Base-by-base conservation (phyloP, 2,888 invertebrate genomes). In the Thecophora atra region DNA sequence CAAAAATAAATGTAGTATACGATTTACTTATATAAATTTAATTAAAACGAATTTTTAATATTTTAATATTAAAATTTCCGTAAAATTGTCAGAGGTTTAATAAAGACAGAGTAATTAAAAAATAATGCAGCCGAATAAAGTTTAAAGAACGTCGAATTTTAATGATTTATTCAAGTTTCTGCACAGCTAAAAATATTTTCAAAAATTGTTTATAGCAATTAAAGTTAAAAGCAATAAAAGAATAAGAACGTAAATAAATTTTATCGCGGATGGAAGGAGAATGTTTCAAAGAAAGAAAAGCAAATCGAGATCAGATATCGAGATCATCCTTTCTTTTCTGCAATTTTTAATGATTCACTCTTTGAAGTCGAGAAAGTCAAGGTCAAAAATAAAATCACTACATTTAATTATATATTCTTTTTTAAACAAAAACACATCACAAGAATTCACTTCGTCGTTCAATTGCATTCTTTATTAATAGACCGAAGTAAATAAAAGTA, bases 271-370 rank as follows among this genome's bases (percentile, higher is more conserved):
- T 47, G 17, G 17, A 47, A 47, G 17, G 1, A 47, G 47, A 47
- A 15, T 5, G 11, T 65, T 65, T 68, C 37, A 56, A 70, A 60
- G 60, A 62, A 28, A n/a, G 8, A 47, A 24, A 15, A 15, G 62
- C 26, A 51, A 15, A n/a, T 17, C 21, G 24, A 60, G 62, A 70
- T 51, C n/a, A 70, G 3, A 47, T n/a, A 47, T 47, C n/a, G 17
- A 47, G 8, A 17, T n/a, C 8, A 17, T 47, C n/a, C n/a, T 47
- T 47, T 47, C 17, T 17, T 47, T 58, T 2, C 58, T 24, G 26
- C 15, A 58, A n/a, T n/a, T n/a, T 54, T 58, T 58, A 26, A 28
- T 58, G 58, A 58, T 17, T 58, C 58, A 58, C 58, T 37, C 37
- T 37, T 37, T 58, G 47, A 47, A 8, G 47, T 47, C 47, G n/a